phyloP scores from a whole-genome alignment of 2,888 invertebrate genomes.

The Tachina fera region DNA sequence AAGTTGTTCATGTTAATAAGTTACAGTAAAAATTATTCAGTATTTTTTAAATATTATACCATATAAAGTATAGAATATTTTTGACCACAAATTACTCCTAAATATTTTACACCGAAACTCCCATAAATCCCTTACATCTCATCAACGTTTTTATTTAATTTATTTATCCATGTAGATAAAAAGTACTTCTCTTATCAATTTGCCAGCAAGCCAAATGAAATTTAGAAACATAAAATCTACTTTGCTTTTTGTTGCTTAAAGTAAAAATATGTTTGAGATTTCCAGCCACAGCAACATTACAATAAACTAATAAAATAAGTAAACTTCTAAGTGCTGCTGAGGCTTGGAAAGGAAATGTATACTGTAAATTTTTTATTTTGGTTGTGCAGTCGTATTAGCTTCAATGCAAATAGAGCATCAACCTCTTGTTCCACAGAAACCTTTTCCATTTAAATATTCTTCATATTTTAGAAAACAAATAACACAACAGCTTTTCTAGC shows the following conservation, averaged over 20 bases:
- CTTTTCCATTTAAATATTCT: slow-evolving; percentile 42
- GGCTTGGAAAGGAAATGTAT: neutral
- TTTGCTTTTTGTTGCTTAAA: slow-evolving; percentile 9
- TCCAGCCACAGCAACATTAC: slow-evolving; percentile 43
- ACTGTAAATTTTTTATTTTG: neutral
- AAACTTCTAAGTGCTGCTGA: slow-evolving; percentile 20
- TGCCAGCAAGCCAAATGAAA: neutral
- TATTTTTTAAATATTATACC: too few relatives aligned
- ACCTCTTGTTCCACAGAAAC: slow-evolving; percentile 21
- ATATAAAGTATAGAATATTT: neutral
- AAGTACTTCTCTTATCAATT: slow-evolving; percentile 9
- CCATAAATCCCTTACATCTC: neutral
- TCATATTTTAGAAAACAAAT: slow-evolving; percentile 37
- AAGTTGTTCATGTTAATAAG: too few relatives aligned
- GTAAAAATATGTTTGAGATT: slow-evolving; percentile 43
- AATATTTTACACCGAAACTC: neutral
- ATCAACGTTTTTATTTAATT: neutral
- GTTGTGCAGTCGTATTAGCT: slow-evolving; percentile 7
- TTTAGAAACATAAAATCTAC: slow-evolving; percentile 13
- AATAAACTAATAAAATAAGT: slow-evolving; percentile 42
- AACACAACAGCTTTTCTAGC: slow-evolving; percentile 14
- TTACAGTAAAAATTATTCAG: too few relatives aligned
- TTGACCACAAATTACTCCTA: neutral
- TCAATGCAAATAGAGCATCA: slow-evolving; percentile 22
- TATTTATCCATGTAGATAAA: neutral